These are phyloP conservation scores for Yponomeuta sedellus DNA, from an alignment of 2,888 invertebrate genomes.

Conservation along the genomic window DNA sequence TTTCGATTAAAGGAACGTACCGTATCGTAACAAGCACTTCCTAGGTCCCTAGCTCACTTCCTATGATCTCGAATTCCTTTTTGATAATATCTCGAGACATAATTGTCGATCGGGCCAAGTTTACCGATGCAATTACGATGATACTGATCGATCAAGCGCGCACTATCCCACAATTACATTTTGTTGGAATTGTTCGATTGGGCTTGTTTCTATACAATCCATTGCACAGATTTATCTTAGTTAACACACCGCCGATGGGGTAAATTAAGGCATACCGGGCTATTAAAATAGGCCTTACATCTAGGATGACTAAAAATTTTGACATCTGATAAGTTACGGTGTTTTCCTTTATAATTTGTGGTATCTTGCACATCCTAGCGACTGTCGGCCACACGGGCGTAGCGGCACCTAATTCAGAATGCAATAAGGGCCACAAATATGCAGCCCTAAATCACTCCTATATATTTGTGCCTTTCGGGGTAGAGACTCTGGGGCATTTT, in stretches of 20 bases:
- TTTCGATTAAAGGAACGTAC: slow-evolving; percentile 19
- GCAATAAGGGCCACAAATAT: no score
- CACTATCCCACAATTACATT: slow-evolving; percentile 45
- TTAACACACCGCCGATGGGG: neutral
- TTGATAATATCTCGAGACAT: slow-evolving; percentile 21
- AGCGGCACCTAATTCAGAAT: no score
- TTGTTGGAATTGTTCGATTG: slow-evolving; percentile 28
- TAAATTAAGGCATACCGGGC: no score
- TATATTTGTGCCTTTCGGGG: no score
- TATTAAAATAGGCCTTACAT: no score
- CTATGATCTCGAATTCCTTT: slow-evolving; percentile 25
- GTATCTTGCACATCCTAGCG: no score
- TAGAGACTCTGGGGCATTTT: no score
- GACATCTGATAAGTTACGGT: no score
- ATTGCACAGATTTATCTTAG: neutral
- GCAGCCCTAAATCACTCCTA: no score
- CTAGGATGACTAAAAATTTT: no score
- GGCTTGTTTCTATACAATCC: neutral
- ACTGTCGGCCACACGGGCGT: no score
- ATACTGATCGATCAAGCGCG: slow-evolving; percentile 49
- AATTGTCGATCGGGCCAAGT: slow-evolving; percentile 40
- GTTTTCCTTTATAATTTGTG: no score
- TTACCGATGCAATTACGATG: slow-evolving; percentile 55
- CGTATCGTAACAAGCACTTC: slow-evolving; percentile 34
- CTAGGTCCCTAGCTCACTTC: slow-evolving; percentile 31